Percentiles rank a stretch among this genome's conserved stretches.
Evolutionary conservation across 1,140 invertebrate genomes (phyloP).

Genomic region (Bradynema listronoti): DNA sequence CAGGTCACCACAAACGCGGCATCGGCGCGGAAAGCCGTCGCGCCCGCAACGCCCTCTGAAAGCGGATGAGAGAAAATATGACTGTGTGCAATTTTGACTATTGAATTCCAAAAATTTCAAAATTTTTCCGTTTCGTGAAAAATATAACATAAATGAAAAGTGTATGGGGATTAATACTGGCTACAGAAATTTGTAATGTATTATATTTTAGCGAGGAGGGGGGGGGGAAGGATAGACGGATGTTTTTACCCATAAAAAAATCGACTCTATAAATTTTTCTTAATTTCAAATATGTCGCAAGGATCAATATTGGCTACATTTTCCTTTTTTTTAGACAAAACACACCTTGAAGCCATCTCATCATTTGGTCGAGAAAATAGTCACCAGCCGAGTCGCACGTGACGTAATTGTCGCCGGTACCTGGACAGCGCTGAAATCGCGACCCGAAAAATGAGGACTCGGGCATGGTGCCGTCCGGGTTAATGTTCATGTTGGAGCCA

Average conservation of each 20-base stretch:
- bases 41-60: constrained; percentile 55
- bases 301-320: too few relatives aligned
- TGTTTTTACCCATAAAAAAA: too few relatives aligned
- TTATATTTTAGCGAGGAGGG: too few relatives aligned
- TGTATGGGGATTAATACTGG: too few relatives aligned
- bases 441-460: constrained; percentile 48
- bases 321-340: neutral
- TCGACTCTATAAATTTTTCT: too few relatives aligned
- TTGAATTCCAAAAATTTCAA: too few relatives aligned
- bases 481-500: constrained; percentile 48
- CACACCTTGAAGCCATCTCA: constrained; percentile 51
- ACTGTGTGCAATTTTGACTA: too few relatives aligned
- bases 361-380: constrained; percentile 56
- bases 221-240: too few relatives aligned
- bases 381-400: constrained; percentile 49
- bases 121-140: too few relatives aligned
- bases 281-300: too few relatives aligned
- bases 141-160: too few relatives aligned
- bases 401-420: constrained; percentile 49
- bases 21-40: constrained; percentile 53
- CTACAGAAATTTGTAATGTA: too few relatives aligned
- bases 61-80: neutral
- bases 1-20: constrained; percentile 55
- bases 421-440: constrained; percentile 45
- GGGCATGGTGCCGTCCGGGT: constrained; percentile 37